These are phyloP conservation scores for Eutrigla gurnardus DNA, from an alignment of 2,797 vertebrate species.

Conservation along the genomic window DNA sequence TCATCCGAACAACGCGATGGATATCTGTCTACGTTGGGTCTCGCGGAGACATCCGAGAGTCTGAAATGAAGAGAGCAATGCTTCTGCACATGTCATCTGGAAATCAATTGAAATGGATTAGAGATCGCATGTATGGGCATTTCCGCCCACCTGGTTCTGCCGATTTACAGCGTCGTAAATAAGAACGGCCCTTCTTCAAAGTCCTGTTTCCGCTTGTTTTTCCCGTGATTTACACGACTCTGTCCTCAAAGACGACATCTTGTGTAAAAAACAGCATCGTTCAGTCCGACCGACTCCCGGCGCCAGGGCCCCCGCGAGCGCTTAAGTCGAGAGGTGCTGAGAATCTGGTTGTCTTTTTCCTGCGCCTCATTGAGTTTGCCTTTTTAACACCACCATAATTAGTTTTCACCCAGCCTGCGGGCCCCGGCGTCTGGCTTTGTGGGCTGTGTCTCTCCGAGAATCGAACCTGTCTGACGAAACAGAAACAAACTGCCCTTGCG, in stretches of 20 bases:
- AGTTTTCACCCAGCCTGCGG: conserved; percentile 81
- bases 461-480: conserved; percentile 82
- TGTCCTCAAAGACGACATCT: not conserved
- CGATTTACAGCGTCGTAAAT: not conserved
- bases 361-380: conserved; percentile 75
- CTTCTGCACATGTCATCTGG: conserved; percentile 13
- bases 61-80: conserved; percentile 42
- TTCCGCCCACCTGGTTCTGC: not conserved
- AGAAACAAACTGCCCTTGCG: conserved; percentile 77
- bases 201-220: not conserved
- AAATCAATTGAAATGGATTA: conserved; percentile 47
- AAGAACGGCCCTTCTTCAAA: not conserved
- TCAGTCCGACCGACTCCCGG: conserved; percentile 29
- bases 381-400: conserved; percentile 84
- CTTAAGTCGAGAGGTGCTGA: conserved; percentile 70
- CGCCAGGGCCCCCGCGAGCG: conserved; percentile 34
- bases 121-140: not conserved
- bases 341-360: conserved; percentile 66
- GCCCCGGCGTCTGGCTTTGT: conserved; percentile 75
- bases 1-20: conserved; percentile 61
- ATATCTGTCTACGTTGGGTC: conserved; percentile 67
- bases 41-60: conserved; percentile 56
- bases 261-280: conserved; percentile 35
- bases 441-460: conserved; percentile 75
- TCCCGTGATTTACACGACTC: no score